A percentile compares a stretch with the other conserved stretches of the same genome.
phyloP scores from a whole-genome alignment of 92 coral and sea anemone genomes.

The Plumapathes pennacea region DNA sequence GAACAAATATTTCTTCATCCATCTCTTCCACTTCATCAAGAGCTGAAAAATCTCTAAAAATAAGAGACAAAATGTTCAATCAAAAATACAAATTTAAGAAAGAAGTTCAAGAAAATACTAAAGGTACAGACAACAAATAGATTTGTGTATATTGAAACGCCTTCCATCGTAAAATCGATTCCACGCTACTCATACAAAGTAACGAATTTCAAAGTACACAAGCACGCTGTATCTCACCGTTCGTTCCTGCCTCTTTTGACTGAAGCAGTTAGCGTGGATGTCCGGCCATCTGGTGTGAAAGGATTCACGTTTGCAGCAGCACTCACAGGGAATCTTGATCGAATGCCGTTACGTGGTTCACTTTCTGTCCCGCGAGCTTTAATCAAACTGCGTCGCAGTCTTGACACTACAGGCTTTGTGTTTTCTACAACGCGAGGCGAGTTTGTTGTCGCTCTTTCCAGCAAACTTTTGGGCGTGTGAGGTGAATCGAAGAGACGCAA shows the following conservation, averaged over 20 bases:
- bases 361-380: constrained; percentile 56
- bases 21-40: constrained; percentile 43
- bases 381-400: constrained; percentile 65
- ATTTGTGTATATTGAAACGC: no score
- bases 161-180: no score
- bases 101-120: background rate
- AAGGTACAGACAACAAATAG: no score
- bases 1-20: constrained; percentile 71
- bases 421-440: constrained; percentile 50
- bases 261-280: no score
- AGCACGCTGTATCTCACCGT: constrained; percentile 65
- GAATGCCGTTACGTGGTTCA: constrained; percentile 74
- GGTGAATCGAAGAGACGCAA: constrained; percentile 93
- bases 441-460: constrained; percentile 72
- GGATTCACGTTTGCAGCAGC: constrained; percentile 93
- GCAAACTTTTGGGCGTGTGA: constrained; percentile 94
- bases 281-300: constrained; percentile 93
- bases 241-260: constrained; percentile 68
- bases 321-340: constrained; percentile 28
- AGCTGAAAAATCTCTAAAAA: constrained; percentile 45
- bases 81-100: no score
- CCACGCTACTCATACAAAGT: no score
- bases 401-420: constrained; percentile 61
- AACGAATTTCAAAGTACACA: no score
- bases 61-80: background rate